Evolutionary conservation across 1,140 invertebrate species (phyloP), one percentile per base, ranked within the genome.

Genomic region (Dolichoris vasculosae): DNA sequence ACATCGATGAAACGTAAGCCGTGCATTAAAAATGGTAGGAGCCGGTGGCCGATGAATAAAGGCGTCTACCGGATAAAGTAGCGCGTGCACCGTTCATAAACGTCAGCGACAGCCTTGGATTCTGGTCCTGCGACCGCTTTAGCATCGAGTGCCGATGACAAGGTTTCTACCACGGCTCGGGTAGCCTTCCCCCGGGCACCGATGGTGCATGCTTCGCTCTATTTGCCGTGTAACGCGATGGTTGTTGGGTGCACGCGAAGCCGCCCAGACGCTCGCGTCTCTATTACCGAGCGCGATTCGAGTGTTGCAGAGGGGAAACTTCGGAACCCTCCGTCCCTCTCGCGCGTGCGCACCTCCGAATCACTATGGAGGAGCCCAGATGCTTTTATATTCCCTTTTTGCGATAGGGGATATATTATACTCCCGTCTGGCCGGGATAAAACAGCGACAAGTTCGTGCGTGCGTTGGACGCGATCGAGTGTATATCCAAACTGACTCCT

Each of bases 311-410:
- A 30, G 59, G 84, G 78, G 81, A 75, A 85, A 77, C 38, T 75
- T 80, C n/a, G n/a, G n/a, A 85, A 79, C 77, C 83, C 51, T 35
- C 59, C 35, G 35, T 69, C 35, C 32, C 23, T 35, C 77, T 26
- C 67, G 43, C 79, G 30, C 46, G 48, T 38, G 48, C 77, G 77
- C 77, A 59, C 35, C 35, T 40, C 35, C 20, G 76, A 48, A 7
- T 0, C 38, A 15, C 43, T n/a, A 75, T 17, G 20, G 15, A 51
- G 40, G 26, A 76, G 46, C 46, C 20, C 32, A 59, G 17, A 85
- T 63, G 84, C 77, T 85, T 85, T 85, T 85, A 81, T 73, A 75
- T 85, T 85, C 78, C n/a, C 67, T 81, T 75, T n/a, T 85, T 46
- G 67, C 59, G 63, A 78, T 69, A 69, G 48, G 76, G 64, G 46